Base-by-base conservation (phyloP, 2,113 vertebrate genomes). In the Haplochromis burtoni region DNA sequence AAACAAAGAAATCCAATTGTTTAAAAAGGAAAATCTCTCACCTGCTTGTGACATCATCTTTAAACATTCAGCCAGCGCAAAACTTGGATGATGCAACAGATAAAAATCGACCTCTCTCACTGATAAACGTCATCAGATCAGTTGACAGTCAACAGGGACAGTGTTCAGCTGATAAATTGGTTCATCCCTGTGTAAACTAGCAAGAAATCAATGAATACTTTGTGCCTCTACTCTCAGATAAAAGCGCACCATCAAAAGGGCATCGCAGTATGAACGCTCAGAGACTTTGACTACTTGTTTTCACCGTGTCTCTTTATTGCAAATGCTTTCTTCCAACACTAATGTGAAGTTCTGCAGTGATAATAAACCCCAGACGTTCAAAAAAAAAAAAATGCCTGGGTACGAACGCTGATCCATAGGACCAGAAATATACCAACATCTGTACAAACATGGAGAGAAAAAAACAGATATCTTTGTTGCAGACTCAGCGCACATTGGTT, bases 401-500 rank as follows among this genome's bases (percentile, higher is more conserved):
- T 19, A 66, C 6, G 17, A 82, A 66, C 3, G 2, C 80, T 78
- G 89, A 91, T 88, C 82, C 82, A 91, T 14, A 68, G 61, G 81
- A 91, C 81, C 86, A 88, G 85, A 91, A 84, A 45, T 68, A 82
- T 85, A 57, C 35, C 17, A 88, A 81, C 38, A 88, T 78, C 10
- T 88, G 47, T 35, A 82, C 53, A 90, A 73, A 78, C 7, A 71
- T 42, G 29, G 59, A 73, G 63, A 90, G 85, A 45, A 1, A 84
- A 45, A 91, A 82, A 33, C 6, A 82, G 1, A 71, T 66, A 8
- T 83, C 17, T 90, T 19, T 14, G 31, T 3, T 16, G 16, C 47
- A 9, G 14, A 42, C 45, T 96, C 96, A 98, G 57, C 98, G 97
- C 63, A 98, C 98, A 8, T 97, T 98, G 4, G 97, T 97, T 51